Evolutionary conservation across 2,797 vertebrate species (phyloP), one percentile per base, ranked within the genome.

Genomic region (Hafferia zeledoni): DNA sequence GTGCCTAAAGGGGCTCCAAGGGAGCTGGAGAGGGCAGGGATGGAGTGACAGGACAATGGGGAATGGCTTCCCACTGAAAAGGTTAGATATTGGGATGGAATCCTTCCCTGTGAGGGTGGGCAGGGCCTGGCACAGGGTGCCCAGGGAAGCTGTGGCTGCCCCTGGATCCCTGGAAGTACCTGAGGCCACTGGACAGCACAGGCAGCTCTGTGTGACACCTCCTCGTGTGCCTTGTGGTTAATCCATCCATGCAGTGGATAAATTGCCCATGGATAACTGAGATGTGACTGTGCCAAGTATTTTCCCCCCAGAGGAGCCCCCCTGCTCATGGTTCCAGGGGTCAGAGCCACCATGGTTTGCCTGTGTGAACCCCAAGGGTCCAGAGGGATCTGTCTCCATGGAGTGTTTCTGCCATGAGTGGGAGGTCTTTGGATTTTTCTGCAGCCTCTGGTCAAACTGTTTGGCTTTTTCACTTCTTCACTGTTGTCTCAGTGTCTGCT

Each of bases 241-340:
- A 64, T 49, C 80, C 63, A 6, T 52, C 77, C 74, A 1, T 71
- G 44, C 39, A 8, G 60, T 44, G 60, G 22, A 14, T 41, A 27
- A 46, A 23, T 46, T 43, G 35, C 20, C 67, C 70, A 12, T 67
- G 71, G 78, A 23, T 33, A 28, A 13, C 2, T 24, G 50, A 61
- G 74, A 53, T 1, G 2, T 50, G 81, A 15, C 74, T 16, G 13
- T 78, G 87, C 55, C 74, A 52, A 6, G 60, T 6, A 1, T 64
- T 60, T 81, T 30, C 50, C 30, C 12, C 81, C 35, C 49, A 27
- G 70, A 44, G 35, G 37, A 53, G 25, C n/a, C 0, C 2, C 37
- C 20, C 0, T 0, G 1, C 18, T 46, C 0, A 1, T 68, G 81
- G 41, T 17, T 55, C 41, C 10, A 18, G 2, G 4, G 37, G 14